Conservation (phyloP, 2,888 invertebrate genomes). For the Sinohyriopsis cumingii region DNA sequence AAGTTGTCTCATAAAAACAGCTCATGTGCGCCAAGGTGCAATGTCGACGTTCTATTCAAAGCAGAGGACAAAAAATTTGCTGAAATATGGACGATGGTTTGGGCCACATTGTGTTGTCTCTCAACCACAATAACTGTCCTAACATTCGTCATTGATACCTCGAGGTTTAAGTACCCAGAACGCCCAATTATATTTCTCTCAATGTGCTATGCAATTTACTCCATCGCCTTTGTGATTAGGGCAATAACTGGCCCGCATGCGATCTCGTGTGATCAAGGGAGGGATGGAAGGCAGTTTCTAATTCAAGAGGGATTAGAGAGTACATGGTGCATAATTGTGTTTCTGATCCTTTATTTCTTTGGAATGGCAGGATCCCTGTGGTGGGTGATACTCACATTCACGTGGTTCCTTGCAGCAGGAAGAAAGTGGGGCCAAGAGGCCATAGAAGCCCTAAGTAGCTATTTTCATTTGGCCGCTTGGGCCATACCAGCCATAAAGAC, state of each 20-base stretch:
- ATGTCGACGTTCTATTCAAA: conserved; percentile 80
- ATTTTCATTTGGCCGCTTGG: conserved; percentile 73
- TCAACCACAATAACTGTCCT: conserved; percentile 71
- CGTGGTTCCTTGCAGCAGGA: conserved; percentile 73
- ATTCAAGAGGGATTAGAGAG: conserved; percentile 74
- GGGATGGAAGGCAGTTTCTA: conserved; percentile 72
- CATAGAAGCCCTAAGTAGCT: conserved; percentile 70
- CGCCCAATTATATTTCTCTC: conserved; percentile 72
- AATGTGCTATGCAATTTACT: conserved; percentile 71
- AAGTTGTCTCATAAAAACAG: conserved; percentile 53
- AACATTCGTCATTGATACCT: conserved; percentile 72
- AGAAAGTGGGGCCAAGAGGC: conserved; percentile 73
- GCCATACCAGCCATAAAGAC: conserved; percentile 71
- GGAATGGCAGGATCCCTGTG: conserved; percentile 84
- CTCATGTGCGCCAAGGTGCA: conserved; percentile 75
- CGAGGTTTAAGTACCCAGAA: conserved; percentile 73
- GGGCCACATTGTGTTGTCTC: conserved; percentile 83
- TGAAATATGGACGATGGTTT: conserved; percentile 83
- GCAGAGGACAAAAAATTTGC: conserved; percentile 81
- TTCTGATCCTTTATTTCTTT: conserved; percentile 84
- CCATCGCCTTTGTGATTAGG: conserved; percentile 72
- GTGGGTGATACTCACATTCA: conserved; percentile 75
- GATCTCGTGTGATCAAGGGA: conserved; percentile 76
- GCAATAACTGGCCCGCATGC: conserved; percentile 65
- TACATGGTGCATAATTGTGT: conserved; percentile 80